Conservation (phyloP, 35 echinoderm and acorn worm species). For the Hemicentrotus pulcherrimus region DNA sequence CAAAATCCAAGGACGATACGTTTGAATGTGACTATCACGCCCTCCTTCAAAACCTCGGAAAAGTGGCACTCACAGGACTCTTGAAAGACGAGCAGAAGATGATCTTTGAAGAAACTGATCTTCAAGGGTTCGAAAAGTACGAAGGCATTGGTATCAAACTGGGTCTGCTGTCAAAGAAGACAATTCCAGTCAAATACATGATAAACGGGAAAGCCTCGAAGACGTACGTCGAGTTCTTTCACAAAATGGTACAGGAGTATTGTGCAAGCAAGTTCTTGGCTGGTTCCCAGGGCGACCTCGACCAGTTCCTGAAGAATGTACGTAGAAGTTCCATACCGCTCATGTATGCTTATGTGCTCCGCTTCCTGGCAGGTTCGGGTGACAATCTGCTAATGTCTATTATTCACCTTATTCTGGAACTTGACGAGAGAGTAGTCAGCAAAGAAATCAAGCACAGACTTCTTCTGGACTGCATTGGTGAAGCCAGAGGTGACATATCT, state of each 20-base stretch:
- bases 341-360: neutral
- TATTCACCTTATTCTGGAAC: neutral
- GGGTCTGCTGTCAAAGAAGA: neutral
- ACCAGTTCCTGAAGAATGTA: neutral
- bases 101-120: conserved; percentile 12
- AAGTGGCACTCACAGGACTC: neutral
- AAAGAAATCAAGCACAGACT: neutral
- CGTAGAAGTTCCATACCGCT: neutral
- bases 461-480: conserved; percentile 19
- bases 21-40: neutral
- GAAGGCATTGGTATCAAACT: neutral
- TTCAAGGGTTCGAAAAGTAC: neutral
- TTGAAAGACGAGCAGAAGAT: neutral
- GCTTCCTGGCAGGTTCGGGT: conserved; percentile 6
- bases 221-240: conserved; percentile 37
- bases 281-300: neutral
- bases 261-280: neutral
- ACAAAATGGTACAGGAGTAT: conserved; percentile 43
- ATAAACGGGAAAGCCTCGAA: neutral
- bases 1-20: neutral
- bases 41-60: neutral
- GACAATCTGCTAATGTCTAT: neutral
- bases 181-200: neutral
- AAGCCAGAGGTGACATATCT: neutral
- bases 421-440: neutral